These are phyloP conservation scores for Zelleria hepariella DNA, from an alignment of 2,888 invertebrate genomes.

Conservation along the genomic window DNA sequence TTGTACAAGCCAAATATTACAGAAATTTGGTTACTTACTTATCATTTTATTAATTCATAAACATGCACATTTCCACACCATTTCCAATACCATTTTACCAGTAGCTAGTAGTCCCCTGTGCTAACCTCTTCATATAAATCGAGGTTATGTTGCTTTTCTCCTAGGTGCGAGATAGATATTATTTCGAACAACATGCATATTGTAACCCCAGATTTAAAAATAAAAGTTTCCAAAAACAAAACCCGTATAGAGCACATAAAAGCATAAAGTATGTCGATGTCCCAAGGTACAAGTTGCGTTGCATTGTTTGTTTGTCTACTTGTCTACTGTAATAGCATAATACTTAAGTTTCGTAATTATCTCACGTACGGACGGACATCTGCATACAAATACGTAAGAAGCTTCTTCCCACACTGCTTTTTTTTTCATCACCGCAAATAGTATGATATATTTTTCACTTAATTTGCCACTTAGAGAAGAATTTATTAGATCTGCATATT, in stretches of 20 bases:
- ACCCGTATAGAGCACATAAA: neutral
- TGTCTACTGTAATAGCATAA: neutral
- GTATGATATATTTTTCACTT: neutral
- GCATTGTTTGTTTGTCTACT: conserved; percentile 1
- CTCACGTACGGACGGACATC: conserved; percentile 3
- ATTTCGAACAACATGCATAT: no score
- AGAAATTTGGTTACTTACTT: no score
- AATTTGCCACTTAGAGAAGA: neutral
- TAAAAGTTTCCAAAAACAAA: no score
- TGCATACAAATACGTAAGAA: conserved; percentile 4
- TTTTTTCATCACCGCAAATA: neutral
- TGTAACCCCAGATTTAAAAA: no score
- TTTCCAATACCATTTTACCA: no score
- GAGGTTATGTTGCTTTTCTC: no score
- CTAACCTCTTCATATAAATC: no score
- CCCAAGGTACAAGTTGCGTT: neutral
- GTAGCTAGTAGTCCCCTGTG: no score
- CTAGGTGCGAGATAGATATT: no score
- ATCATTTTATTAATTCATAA: no score
- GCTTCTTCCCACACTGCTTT: conserved; percentile 3
- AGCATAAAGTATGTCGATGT: neutral
- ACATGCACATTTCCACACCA: no score
- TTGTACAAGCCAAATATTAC: no score
- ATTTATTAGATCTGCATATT: neutral
- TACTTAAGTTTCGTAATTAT: conserved; percentile 6